Evolutionary conservation across 64 coral and sea anemone genomes (phyloP).

Genomic region (Trachythela sp.): DNA sequence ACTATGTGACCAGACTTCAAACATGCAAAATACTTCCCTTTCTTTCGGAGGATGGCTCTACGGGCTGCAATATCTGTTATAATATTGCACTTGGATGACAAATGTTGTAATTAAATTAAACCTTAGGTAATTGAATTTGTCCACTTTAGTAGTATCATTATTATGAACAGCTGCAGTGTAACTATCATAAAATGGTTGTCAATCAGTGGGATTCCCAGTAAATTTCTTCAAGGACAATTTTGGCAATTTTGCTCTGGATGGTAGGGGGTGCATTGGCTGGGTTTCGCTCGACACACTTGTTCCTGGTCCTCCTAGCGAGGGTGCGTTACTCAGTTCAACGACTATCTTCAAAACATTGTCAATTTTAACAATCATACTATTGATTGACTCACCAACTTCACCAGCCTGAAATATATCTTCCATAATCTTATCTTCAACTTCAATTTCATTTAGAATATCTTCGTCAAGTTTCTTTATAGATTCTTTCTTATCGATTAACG

Average conservation of each 20-base stretch:
- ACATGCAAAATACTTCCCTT: slow-evolving; percentile 31
- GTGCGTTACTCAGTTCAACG: not conserved
- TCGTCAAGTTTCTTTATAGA: not conserved
- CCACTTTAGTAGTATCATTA: not conserved
- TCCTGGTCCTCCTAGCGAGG: not conserved
- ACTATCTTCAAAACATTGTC: not conserved
- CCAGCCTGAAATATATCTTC: not conserved
- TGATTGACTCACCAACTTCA: slow-evolving; percentile 7
- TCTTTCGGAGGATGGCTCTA: slow-evolving; percentile 1
- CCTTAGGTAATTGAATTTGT: slow-evolving; percentile 33
- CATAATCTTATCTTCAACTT: not conserved
- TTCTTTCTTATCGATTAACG: not conserved
- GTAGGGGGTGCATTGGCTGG: not conserved
- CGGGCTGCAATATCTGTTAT: slow-evolving; percentile 30
- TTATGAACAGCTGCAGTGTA: slow-evolving; percentile 37
- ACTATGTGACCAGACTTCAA: slow-evolving; percentile 20
- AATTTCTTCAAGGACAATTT: not conserved
- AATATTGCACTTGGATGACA: slow-evolving; percentile 22
- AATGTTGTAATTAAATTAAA: not conserved
- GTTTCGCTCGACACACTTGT: not conserved
- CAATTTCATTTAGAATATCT: not conserved
- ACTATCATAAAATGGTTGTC: slow-evolving; percentile 34
- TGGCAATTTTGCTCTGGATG: slow-evolving; percentile 12
- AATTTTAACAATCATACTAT: not conserved
- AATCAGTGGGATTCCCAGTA: slow-evolving; percentile 21